Evolutionary conservation across 2,888 invertebrate genomes (phyloP).

Genomic region (Brachylomia viminalis): DNA sequence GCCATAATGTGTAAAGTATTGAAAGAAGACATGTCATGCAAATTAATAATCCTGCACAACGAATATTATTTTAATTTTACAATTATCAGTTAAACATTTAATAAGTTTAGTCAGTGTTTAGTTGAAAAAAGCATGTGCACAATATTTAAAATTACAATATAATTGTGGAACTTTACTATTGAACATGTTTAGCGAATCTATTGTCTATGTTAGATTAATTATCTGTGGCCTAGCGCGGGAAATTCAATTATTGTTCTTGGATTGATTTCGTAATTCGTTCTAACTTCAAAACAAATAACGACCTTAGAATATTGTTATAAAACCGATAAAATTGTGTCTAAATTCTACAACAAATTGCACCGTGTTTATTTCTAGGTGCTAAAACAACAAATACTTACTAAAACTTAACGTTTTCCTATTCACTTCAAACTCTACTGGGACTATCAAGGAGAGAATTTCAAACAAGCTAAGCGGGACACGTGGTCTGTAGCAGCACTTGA

Average conservation of each 20-base stretch:
- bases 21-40: conserved; percentile 67
- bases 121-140: conserved; percentile 65
- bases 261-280: conserved; percentile 20
- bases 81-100: conserved; percentile 55
- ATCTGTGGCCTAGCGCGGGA: conserved; percentile 51
- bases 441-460: conserved; percentile 41
- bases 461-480: conserved; percentile 61
- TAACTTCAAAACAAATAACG: conserved; percentile 8
- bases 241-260: conserved; percentile 24
- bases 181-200: conserved; percentile 55
- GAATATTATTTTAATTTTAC: conserved; percentile 51
- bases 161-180: conserved; percentile 56
- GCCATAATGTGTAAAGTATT: conserved; percentile 68
- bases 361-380: conserved; percentile 39
- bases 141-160: conserved; percentile 59
- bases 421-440: conserved; percentile 56
- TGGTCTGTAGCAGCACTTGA: conserved; percentile 60
- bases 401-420: conserved; percentile 44
- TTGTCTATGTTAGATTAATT: conserved; percentile 40
- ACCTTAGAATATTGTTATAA: conserved; percentile 2
- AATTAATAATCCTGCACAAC: conserved; percentile 62
- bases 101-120: conserved; percentile 50
- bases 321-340: conserved; percentile 33
- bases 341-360: conserved; percentile 48
- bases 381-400: conserved; percentile 37